Conservation (phyloP, 1,140 invertebrate species). For the Leptopilina clavipes region DNA sequence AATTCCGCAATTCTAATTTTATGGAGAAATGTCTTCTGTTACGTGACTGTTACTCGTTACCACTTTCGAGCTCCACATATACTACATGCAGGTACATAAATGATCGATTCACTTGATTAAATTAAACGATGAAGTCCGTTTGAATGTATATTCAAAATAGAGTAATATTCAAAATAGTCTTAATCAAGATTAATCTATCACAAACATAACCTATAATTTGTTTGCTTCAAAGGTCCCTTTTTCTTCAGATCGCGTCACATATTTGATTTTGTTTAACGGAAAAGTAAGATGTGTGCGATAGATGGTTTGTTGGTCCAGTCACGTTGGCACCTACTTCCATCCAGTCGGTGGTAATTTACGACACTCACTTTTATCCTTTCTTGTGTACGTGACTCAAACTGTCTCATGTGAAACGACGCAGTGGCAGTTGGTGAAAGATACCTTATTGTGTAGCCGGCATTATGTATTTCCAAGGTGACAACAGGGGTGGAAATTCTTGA, state of each 20-base stretch:
- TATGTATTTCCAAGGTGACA: conserved; percentile 1
- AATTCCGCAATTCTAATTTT: no score
- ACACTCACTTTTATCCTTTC: not conserved
- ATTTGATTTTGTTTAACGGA: not conserved
- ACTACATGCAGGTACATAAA: not conserved
- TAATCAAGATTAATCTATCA: no score
- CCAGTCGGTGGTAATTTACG: conserved; percentile 2
- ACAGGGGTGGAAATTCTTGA: conserved; percentile 5
- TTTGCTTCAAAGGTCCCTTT: no score
- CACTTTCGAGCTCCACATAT: not conserved
- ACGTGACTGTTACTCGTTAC: conserved; percentile 2
- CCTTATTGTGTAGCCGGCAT: conserved; percentile 3
- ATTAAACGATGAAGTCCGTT: not conserved
- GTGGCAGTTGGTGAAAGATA: not conserved
- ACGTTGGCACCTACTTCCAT: conserved; percentile 19
- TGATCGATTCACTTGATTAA: not conserved
- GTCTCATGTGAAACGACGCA: not conserved
- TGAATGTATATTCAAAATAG: not conserved
- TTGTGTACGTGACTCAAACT: conserved; percentile 10
- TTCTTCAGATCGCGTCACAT: not conserved
- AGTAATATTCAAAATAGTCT: no score
- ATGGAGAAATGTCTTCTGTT: not conserved
- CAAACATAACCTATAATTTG: no score
- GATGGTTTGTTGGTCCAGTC: conserved; percentile 2
- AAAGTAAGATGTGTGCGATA: not conserved